phyloP scores from a whole-genome alignment of 2,888 invertebrate species.

The Sphaerophoria rueppellii region DNA sequence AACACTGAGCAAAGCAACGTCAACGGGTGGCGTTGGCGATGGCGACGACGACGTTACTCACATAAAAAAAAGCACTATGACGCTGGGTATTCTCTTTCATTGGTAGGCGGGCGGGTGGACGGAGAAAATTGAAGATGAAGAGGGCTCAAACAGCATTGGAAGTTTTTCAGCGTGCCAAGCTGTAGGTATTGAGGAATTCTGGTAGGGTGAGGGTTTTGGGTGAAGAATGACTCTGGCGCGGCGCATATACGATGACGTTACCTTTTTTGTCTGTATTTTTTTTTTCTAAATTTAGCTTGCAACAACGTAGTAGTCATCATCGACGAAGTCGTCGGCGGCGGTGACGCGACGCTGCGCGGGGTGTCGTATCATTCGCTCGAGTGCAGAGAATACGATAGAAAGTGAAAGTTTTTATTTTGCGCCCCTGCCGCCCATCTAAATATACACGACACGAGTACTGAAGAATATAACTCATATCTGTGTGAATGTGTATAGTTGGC shows the following conservation, averaged over 20 bases:
- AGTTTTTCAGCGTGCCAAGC: conserved; percentile 29
- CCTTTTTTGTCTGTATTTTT: conserved; percentile 63
- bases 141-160: conserved; percentile 37
- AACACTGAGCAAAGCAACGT: conserved; percentile 9
- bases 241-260: conserved; percentile 71
- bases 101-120: background rate
- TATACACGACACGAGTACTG: background rate
- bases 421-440: background rate
- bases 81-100: no score
- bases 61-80: no score
- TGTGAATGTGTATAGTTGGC: conserved; percentile 53
- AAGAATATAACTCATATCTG: conserved; percentile 40
- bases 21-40: conserved; percentile 13
- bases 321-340: conserved; percentile 39
- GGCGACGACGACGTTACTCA: background rate
- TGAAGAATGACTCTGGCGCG: conserved; percentile 60
- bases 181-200: background rate
- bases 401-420: conserved; percentile 65
- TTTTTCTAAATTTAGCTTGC: conserved; percentile 70
- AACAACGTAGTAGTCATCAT: conserved; percentile 29
- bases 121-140: background rate
- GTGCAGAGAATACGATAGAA: conserved; percentile 22
- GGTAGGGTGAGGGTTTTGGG: background rate
- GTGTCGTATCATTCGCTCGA: background rate
- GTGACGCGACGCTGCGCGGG: conserved; percentile 22